phyloP scores from a whole-genome alignment of 2,113 vertebrate species.

The Scomber scombrus region DNA sequence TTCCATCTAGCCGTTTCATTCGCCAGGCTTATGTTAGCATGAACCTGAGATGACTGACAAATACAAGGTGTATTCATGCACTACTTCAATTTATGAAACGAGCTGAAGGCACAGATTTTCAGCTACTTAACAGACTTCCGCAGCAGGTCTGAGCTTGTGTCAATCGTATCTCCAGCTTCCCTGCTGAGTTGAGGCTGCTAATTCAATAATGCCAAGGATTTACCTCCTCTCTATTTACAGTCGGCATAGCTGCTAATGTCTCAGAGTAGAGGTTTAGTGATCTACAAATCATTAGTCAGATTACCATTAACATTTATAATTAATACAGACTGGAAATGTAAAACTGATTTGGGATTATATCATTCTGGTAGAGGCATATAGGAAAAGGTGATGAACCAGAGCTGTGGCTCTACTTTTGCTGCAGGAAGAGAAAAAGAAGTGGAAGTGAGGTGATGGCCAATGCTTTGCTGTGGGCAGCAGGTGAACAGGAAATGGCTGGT shows the following conservation, averaged over 20 bases:
- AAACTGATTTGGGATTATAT: slow-evolving; percentile 41
- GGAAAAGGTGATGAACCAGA: slow-evolving; percentile 19
- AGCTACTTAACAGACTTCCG: slow-evolving; percentile 30
- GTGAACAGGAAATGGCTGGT: slow-evolving; percentile 35
- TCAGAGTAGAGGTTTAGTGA: slow-evolving; percentile 53
- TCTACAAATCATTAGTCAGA: slow-evolving; percentile 57
- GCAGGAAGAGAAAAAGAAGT: slow-evolving; percentile 26
- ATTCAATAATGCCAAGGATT: slow-evolving; percentile 74
- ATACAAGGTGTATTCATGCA: neutral
- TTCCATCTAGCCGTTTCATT: neutral
- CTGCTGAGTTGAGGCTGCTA: slow-evolving; percentile 60
- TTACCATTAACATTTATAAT: slow-evolving; percentile 54
- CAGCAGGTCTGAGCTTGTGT: slow-evolving; percentile 44
- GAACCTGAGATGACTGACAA: neutral
- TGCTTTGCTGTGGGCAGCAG: slow-evolving; percentile 36
- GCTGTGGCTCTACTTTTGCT: slow-evolving; percentile 27
- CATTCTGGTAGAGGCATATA: slow-evolving; percentile 1
- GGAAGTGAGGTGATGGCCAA: slow-evolving; percentile 31
- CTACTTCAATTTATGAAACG: slow-evolving; percentile 6
- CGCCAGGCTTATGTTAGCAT: neutral
- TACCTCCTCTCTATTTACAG: slow-evolving; percentile 76
- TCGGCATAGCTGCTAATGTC: slow-evolving; percentile 56
- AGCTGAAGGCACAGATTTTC: slow-evolving; percentile 1
- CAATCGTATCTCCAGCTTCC: slow-evolving; percentile 47
- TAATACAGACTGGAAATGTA: slow-evolving; percentile 52